Percentiles rank a stretch among this genome's conserved stretches.
Evolutionary conservation across 2,888 invertebrate species (phyloP).

Genomic region (Eulithis prunata): DNA sequence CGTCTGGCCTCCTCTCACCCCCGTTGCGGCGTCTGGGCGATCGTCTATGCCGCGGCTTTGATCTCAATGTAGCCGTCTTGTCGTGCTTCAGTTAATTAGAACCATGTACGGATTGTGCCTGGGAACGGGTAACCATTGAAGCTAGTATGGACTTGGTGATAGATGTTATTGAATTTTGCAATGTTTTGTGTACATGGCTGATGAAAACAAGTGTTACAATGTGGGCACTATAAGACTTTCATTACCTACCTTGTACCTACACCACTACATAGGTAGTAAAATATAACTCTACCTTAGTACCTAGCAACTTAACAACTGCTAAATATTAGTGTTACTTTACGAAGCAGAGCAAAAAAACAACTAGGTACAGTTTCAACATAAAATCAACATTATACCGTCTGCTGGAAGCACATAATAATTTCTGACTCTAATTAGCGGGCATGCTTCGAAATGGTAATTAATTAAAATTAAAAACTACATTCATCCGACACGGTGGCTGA

Average conservation of each 20-base stretch:
- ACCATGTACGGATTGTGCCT: constrained; percentile 30
- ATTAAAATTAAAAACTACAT: constrained; percentile 73
- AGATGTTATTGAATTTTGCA: constrained; percentile 30
- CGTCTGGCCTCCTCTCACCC: constrained; percentile 41
- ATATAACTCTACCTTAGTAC: too few species aligned
- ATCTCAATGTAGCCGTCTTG: constrained; percentile 52
- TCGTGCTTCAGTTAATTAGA: constrained; percentile 38
- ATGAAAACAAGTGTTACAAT: too few species aligned
- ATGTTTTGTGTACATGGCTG: background rate
- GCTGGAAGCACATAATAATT: constrained; percentile 46
- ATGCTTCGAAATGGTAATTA: constrained; percentile 70
- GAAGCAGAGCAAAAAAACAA: background rate
- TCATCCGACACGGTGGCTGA: constrained; percentile 71
- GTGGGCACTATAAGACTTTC: too few species aligned
- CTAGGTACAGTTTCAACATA: constrained; percentile 2
- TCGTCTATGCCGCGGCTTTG: constrained; percentile 69
- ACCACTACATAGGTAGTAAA: too few species aligned
- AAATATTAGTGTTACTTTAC: background rate
- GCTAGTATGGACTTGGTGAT: constrained; percentile 24
- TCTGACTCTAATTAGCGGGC: constrained; percentile 69
- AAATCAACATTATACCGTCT: constrained; percentile 39
- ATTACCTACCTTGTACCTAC: too few species aligned
- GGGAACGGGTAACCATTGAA: constrained; percentile 38
- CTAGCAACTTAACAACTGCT: too few species aligned
- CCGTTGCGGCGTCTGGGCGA: constrained; percentile 68